A percentile compares a stretch with the other conserved stretches of the same genome.
Conservation (phyloP, 2,113 vertebrate genomes). For the Crotophaga sulcirostris region DNA sequence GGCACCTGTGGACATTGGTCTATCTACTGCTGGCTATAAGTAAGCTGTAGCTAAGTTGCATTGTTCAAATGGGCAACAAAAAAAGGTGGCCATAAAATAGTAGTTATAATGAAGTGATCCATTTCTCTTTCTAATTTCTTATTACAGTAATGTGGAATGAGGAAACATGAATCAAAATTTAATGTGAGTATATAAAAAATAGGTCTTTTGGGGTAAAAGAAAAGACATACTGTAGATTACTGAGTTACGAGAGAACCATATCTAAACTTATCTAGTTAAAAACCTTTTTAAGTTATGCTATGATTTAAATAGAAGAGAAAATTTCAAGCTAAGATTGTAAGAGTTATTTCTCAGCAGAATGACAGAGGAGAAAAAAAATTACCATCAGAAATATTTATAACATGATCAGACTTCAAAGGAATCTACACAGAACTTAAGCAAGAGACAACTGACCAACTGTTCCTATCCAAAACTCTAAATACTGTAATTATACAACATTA, state of each 20-base stretch:
- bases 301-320: background rate
- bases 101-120: background rate
- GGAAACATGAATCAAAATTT: background rate
- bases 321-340: background rate
- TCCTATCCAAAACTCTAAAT: constrained; percentile 41
- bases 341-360: background rate
- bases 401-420: constrained; percentile 26
- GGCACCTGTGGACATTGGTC: background rate
- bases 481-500: background rate
- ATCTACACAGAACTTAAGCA: constrained; percentile 80
- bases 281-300: background rate
- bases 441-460: constrained; percentile 75
- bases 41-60: background rate
- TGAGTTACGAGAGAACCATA: background rate
- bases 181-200: background rate
- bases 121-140: background rate
- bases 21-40: background rate
- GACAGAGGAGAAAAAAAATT: background rate
- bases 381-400: background rate
- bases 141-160: background rate
- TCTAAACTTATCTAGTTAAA: background rate
- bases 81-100: background rate
- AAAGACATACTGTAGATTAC: background rate
- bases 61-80: background rate
- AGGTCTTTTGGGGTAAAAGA: background rate